Base-by-base conservation (phyloP, 2,113 vertebrate species). In the Eptesicus fuscus region DNA sequence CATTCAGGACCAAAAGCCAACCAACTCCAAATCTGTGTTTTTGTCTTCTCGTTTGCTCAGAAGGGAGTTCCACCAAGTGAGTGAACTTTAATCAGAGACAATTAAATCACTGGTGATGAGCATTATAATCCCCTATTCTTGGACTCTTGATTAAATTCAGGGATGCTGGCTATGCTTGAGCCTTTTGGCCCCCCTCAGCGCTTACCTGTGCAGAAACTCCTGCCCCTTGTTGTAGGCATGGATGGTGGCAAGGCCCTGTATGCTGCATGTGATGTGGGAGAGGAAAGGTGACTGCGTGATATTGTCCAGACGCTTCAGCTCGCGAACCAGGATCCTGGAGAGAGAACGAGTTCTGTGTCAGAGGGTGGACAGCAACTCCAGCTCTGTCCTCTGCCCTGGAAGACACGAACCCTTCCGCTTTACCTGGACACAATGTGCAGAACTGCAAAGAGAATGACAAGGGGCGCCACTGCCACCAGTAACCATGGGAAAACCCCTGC, bases 221-320 rank as follows among this genome's bases (percentile, higher is more conserved):
- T 98, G 98, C 61, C 98, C 98, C 98, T 98, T 98, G 95, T 98
- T 98, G 77, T 99, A 99, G 79, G 99, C 99, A 0, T 99, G 99
- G 96, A 99, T 99, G 7, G 99, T 99, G 88, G 99, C 98, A 11
- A 99, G 98, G 67, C 99, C 99, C 97, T 99, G 99, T 69, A 99
- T 99, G 97, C 99, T 99, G 79, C 99, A 99, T 2, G 98, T 99
- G 96, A 99, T 99, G 92, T 99, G 99, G 74, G 99, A 99, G 86
- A 99, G 98, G 95, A 99, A 99, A 1, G 99, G 99, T 9, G 99
- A 99, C 96, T 99, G 99, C 0, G 99, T 99, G 96, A 99, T 98
- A n/a, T 99, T 99, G 98, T 99, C 99, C 96, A 99, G 97, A 16
- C 99, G 99, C 89, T 99, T 99, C 49, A 99, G 98, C 95, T 99